Evolutionary conservation across 2,888 invertebrate species (phyloP).

Genomic region (Metellina segmentata): DNA sequence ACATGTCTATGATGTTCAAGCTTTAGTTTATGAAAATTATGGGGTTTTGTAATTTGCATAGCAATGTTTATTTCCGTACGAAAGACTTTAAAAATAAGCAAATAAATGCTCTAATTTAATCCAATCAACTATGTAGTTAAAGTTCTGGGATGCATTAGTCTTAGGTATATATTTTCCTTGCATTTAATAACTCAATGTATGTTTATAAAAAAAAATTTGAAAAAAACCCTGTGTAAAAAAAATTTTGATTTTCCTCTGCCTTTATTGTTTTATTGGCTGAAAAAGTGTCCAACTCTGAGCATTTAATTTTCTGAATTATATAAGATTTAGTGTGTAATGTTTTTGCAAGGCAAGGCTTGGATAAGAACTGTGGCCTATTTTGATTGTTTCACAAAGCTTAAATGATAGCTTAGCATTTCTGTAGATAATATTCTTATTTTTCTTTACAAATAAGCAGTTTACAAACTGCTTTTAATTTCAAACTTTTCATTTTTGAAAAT

Average conservation of each 20-base stretch:
- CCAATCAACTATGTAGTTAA: not conserved
- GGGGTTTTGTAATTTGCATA: too few relatives aligned
- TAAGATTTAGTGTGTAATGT: constrained; percentile 34
- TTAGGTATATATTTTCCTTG: not conserved
- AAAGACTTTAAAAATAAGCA: too few relatives aligned
- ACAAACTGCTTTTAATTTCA: too few relatives aligned
- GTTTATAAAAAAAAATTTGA: not conserved
- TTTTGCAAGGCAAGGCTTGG: constrained; percentile 51
- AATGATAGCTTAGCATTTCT: not conserved
- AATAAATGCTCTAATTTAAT: not conserved
- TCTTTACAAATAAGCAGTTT: too few relatives aligned
- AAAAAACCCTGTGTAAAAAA: not conserved
- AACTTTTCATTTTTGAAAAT: too few relatives aligned
- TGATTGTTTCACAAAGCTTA: constrained; percentile 5
- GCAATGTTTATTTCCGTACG: too few relatives aligned
- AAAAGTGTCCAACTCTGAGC: constrained; percentile 37
- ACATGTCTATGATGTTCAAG: not conserved
- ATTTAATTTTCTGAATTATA: constrained; percentile 47
- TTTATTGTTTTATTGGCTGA: not conserved
- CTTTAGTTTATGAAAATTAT: too few relatives aligned
- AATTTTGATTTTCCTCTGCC: not conserved
- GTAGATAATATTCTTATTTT: not conserved
- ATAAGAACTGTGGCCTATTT: constrained; percentile 8
- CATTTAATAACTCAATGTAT: not conserved
- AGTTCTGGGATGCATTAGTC: not conserved